Base-by-base conservation (phyloP, 1,140 invertebrate genomes). In the Drosophila fuyamai region DNA sequence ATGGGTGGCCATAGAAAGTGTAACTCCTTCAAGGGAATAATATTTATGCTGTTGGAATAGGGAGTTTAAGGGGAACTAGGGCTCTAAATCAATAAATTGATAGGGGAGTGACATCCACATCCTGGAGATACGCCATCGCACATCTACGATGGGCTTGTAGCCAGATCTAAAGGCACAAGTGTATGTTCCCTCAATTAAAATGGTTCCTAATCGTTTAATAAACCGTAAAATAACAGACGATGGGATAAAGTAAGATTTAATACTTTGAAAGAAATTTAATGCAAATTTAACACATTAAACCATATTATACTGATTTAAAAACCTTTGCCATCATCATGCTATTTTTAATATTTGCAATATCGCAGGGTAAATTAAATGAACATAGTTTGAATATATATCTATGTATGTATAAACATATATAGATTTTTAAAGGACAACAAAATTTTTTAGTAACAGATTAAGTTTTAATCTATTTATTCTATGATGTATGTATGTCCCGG, bases 1-100 rank as follows among this genome's bases (percentile, higher is more conserved):
- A 65, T 77, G 73, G 50, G 63, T 71, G 74, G 81, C 63, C 47
- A 50, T 27, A 61, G 75, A 82, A 86, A 86, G 70, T 88, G 79
- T 82, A 76, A 86, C 66, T 79, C 70, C 36, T 61, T 62, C 59
- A 32, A 41, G 50, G 44, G 16, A 70, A 61, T 61, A 61, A 40
- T 77, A 68, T 76, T 70, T 60, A 61, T 62, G 57, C 44, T 74
- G 55, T 41, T 51, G 32, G 36, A 54, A 54, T 47, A 27, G 41
- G 9, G 23, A 62, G 38, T 16, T 8, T 6, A 14, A 38, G 12
- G 43, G 66, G 27, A 9, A 41, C 14, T 32, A 50, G 35, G 18
- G 50, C 51, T 38, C 70, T 44, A 44, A 63, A 57, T 74, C 56
- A 56, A 70, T 71, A 71, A 58, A 50, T 51, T 68, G 60, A 71